A percentile compares a stretch with the other conserved stretches of the same genome.
Conservation (phyloP, 2,113 vertebrate species). For the Ranitomeya imitator region DNA sequence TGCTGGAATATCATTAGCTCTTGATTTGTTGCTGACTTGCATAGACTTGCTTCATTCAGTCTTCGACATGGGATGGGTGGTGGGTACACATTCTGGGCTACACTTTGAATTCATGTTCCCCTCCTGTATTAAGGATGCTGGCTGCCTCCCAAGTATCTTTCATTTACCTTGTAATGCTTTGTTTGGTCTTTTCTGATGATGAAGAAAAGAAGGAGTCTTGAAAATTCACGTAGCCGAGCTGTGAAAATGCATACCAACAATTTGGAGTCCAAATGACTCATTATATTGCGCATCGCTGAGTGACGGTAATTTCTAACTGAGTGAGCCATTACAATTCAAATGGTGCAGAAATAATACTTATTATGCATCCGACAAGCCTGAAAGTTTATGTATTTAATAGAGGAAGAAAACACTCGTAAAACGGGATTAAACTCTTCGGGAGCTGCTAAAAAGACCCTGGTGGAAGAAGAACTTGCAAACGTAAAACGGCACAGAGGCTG, state of each 20-base stretch:
- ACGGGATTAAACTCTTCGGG: not conserved
- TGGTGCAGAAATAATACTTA: conserved; percentile 33
- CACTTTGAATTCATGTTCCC: not conserved
- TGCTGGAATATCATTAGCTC: not conserved
- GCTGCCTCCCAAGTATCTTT: conserved; percentile 29
- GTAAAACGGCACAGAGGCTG: not conserved
- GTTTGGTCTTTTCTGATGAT: conserved; percentile 21
- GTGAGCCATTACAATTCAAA: conserved; percentile 17
- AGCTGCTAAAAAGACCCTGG: not conserved
- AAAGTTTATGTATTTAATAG: conserved; percentile 25
- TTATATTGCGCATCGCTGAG: conserved; percentile 29
- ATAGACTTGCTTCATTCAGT: not conserved
- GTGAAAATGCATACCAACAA: conserved; percentile 5
- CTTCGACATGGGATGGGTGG: not conserved
- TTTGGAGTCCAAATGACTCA: conserved; percentile 26
- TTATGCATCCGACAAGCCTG: conserved; percentile 10
- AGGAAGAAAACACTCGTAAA: conserved; percentile 17
- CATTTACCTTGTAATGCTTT: conserved; percentile 21
- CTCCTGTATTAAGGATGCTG: not conserved
- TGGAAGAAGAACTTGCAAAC: not conserved
- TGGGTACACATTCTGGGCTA: not conserved
- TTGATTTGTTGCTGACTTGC: conserved; percentile 2
- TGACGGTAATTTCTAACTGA: conserved; percentile 26
- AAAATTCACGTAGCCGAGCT: not conserved
- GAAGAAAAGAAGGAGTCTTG: not conserved